Evolutionary conservation across 2,113 vertebrate species (phyloP).

Genomic region (Ranitomeya imitator): DNA sequence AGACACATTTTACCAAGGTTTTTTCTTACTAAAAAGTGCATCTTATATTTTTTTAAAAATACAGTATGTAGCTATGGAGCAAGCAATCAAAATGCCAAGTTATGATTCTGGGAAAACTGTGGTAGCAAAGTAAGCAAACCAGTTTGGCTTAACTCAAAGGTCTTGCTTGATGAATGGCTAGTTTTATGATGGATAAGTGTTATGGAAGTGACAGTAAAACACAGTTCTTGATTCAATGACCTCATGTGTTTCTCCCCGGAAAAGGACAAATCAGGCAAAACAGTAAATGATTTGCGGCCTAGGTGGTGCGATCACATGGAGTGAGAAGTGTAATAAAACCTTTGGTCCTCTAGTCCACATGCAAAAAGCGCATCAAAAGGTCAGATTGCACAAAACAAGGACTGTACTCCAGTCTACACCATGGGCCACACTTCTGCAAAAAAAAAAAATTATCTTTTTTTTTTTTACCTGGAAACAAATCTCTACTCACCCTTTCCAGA

Average conservation of each 20-base stretch:
- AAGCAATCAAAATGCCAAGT: not conserved
- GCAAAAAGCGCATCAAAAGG: too few relatives aligned
- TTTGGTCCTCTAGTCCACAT: too few relatives aligned
- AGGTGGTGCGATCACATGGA: not conserved
- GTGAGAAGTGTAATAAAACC: not conserved
- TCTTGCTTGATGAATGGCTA: not conserved
- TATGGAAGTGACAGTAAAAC: not conserved
- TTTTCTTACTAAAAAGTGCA: too few relatives aligned
- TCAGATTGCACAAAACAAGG: too few relatives aligned
- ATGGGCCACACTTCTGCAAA: too few relatives aligned
- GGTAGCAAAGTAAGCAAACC: not conserved
- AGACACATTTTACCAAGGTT: too few relatives aligned
- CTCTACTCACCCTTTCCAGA: constrained; percentile 88
- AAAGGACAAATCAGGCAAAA: not conserved
- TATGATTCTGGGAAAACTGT: not conserved
- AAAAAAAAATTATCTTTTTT: too few relatives aligned
- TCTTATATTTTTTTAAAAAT: too few relatives aligned
- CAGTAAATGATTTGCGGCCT: not conserved
- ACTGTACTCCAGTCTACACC: too few relatives aligned
- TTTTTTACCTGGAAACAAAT: too few relatives aligned
- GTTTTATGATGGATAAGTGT: not conserved
- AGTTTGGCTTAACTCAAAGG: not conserved
- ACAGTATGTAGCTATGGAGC: not conserved
- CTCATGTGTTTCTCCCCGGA: not conserved
- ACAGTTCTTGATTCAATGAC: not conserved